Evolutionary conservation across 64 coral and sea anemone species (phyloP).

Genomic region (Porites australiensis): DNA sequence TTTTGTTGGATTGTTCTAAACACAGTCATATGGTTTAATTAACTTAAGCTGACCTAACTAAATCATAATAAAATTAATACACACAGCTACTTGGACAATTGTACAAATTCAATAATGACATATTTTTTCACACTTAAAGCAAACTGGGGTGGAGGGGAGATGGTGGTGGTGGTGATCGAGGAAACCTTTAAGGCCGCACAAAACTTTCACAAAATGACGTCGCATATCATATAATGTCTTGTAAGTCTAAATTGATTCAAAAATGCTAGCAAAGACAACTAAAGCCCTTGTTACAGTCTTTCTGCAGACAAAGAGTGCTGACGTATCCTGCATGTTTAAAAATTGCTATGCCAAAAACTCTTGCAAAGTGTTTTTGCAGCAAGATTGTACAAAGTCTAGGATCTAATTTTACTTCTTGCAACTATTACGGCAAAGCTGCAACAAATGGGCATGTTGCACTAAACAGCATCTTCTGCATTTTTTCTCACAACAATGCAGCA

Average conservation of each 20-base stretch:
- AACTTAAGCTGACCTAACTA: not conserved
- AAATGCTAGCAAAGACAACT: not conserved
- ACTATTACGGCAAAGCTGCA: too few relatives aligned
- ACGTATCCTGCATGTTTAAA: too few relatives aligned
- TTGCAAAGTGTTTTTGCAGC: too few relatives aligned
- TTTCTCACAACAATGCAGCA: too few relatives aligned
- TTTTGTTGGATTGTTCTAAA: not conserved
- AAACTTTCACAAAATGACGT: not conserved
- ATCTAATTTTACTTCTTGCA: too few relatives aligned
- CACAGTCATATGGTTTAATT: not conserved
- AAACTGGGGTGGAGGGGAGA: not conserved
- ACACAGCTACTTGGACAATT: not conserved
- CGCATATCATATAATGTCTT: not conserved
- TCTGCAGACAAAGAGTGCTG: too few relatives aligned
- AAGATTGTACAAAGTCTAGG: too few relatives aligned
- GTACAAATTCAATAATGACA: not conserved
- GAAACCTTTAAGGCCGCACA: conserved; percentile 1
- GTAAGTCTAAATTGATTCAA: not conserved
- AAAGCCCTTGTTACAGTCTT: too few relatives aligned
- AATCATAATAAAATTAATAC: conserved; percentile 18
- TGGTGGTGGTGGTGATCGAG: too few relatives aligned
- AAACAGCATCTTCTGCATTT: too few relatives aligned
- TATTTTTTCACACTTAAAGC: not conserved
- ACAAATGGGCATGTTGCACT: too few relatives aligned
- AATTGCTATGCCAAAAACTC: too few relatives aligned